Conservation (phyloP, 2,888 invertebrate genomes). For the Pseudoips prasinana region DNA sequence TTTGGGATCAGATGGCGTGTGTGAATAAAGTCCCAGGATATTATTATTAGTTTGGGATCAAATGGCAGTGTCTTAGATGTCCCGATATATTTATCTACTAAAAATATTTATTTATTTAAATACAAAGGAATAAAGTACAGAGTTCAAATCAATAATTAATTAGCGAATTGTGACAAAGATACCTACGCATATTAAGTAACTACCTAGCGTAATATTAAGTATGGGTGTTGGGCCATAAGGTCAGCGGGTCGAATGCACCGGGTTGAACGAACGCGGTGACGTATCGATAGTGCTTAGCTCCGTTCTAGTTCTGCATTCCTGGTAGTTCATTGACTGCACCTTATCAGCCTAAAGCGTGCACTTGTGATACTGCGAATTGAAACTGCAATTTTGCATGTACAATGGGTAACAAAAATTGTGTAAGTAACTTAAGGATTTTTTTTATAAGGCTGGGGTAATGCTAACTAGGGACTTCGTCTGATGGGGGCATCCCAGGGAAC, state of each 20-base stretch:
- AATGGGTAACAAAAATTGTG: too few relatives aligned
- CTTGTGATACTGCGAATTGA: conserved; percentile 12
- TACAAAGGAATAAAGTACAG: too few relatives aligned
- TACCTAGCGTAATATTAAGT: conserved; percentile 18
- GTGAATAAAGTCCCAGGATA: too few relatives aligned
- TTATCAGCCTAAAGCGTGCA: conserved; percentile 36
- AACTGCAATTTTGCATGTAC: conserved; percentile 21
- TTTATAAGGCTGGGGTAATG: too few relatives aligned
- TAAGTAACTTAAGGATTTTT: too few relatives aligned
- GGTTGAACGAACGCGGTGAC: conserved; percentile 50
- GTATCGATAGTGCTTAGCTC: conserved; percentile 38
- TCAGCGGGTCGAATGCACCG: conserved; percentile 50
- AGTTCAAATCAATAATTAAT: conserved; percentile 20
- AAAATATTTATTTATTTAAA: too few relatives aligned
- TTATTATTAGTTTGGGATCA: too few relatives aligned
- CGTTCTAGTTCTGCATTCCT: conserved; percentile 45
- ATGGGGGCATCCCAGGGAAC: too few relatives aligned
- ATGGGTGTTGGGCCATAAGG: conserved; percentile 39
- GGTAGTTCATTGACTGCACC: conserved; percentile 37
- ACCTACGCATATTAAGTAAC: conserved; percentile 31
- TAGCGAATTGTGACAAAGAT: conserved; percentile 30
- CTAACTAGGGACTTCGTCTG: too few relatives aligned
- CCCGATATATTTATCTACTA: too few relatives aligned
- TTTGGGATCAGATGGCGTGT: too few relatives aligned
- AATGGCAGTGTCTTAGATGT: too few relatives aligned